Evolutionary conservation across 64 coral and sea anemone species (phyloP).

Genomic region (Stichodactyla mertensii): DNA sequence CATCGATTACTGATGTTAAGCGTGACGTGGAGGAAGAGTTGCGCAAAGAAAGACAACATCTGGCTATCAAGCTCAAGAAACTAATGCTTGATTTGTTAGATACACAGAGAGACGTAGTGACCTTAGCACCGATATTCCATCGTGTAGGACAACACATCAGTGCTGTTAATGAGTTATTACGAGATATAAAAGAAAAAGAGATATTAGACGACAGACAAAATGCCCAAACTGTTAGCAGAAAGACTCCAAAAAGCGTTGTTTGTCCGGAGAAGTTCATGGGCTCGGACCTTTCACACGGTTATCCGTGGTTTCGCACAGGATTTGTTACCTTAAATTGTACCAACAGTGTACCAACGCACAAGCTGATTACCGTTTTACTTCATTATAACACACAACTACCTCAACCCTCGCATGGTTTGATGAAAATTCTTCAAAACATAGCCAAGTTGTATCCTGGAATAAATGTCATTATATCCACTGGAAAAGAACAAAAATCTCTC

Average conservation of each 20-base stretch:
- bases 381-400: slow-evolving; percentile 20
- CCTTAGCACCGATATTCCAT: slow-evolving; percentile 27
- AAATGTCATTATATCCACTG: slow-evolving; percentile 38
- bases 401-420: slow-evolving; percentile 14
- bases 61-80: slow-evolving; percentile 29
- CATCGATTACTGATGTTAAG: not conserved
- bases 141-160: slow-evolving; percentile 52
- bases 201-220: not conserved
- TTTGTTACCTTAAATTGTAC: slow-evolving; percentile 70
- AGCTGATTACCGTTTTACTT: slow-evolving; percentile 64
- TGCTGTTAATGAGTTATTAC: not conserved
- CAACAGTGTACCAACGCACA: slow-evolving; percentile 48
- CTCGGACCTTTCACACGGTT: slow-evolving; percentile 63
- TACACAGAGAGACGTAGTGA: slow-evolving; percentile 39
- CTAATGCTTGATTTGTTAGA: slow-evolving; percentile 45
- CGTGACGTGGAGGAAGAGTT: not conserved
- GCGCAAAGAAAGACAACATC: slow-evolving; percentile 8
- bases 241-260: slow-evolving; percentile 57
- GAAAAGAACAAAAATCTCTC: not conserved
- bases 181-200: not conserved
- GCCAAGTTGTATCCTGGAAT: slow-evolving; percentile 59
- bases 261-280: slow-evolving; percentile 92
- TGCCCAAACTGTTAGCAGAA: not conserved
- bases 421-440: slow-evolving; percentile 36
- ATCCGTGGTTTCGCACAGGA: slow-evolving; percentile 83